phyloP scores from a whole-genome alignment of 2,113 vertebrate genomes.

The Erinaceus europaeus region DNA sequence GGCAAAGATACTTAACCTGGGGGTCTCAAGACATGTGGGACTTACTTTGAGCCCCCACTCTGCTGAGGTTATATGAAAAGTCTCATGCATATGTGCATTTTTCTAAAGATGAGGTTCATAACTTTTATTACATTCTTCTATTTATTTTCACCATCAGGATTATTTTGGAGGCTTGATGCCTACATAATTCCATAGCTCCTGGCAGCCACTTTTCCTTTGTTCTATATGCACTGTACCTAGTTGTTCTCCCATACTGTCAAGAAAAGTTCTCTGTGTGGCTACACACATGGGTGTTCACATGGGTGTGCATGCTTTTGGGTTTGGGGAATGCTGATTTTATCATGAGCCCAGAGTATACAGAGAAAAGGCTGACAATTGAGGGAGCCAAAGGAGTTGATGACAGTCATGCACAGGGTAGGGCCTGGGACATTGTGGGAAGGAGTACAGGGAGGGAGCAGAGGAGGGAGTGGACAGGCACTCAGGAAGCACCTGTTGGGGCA shows the following conservation, averaged over 20 bases:
- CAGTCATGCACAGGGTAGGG: background rate
- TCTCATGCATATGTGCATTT: background rate
- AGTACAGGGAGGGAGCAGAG: no score
- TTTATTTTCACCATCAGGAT: no score
- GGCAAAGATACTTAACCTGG: background rate
- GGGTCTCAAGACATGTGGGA: background rate
- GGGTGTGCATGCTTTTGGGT: slow-evolving; percentile 15
- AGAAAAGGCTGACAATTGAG: slow-evolving; percentile 47
- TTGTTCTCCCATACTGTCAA: background rate
- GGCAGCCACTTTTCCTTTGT: background rate
- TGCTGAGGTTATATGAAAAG: background rate
- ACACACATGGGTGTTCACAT: background rate
- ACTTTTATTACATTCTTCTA: background rate
- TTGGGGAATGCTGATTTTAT: slow-evolving; percentile 51
- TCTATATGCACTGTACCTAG: background rate
- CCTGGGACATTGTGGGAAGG: slow-evolving; percentile 11
- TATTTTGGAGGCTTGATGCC: no score
- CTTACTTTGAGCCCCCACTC: background rate
- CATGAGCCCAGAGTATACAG: slow-evolving; percentile 25
- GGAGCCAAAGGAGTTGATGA: slow-evolving; percentile 19
- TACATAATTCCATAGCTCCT: no score
- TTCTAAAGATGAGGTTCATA: background rate
- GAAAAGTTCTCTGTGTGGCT: background rate
- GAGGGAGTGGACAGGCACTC: no score
- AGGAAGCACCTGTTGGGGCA: no score